phyloP scores from a whole-genome alignment of 2,888 invertebrate genomes.

The Ferrisia virgata region DNA sequence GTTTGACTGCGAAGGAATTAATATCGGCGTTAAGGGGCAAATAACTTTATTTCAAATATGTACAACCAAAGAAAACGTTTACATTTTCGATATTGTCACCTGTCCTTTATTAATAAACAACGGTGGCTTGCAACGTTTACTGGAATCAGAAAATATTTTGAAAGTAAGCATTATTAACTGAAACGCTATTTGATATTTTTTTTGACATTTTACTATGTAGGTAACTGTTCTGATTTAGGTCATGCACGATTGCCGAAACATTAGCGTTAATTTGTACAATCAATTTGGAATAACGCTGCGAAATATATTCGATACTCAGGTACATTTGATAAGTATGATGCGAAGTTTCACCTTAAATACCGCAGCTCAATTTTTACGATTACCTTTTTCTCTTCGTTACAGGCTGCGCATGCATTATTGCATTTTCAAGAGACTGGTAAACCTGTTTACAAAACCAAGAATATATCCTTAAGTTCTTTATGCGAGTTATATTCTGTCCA shows the following conservation, averaged over 20 bases:
- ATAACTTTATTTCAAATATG: slow-evolving; percentile 83
- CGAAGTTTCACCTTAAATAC: background rate
- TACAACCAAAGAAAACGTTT: slow-evolving; percentile 76
- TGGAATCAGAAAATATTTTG: slow-evolving; percentile 76
- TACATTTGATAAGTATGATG: slow-evolving; percentile 50
- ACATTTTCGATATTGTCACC: slow-evolving; percentile 81
- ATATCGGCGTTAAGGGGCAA: slow-evolving; percentile 83
- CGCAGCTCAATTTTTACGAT: background rate
- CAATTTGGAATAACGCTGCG: slow-evolving; percentile 80
- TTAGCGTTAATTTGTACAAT: slow-evolving; percentile 79
- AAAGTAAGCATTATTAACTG: slow-evolving; percentile 60
- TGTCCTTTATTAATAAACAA: slow-evolving; percentile 75
- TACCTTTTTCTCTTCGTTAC: slow-evolving; percentile 43
- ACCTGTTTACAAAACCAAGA: slow-evolving; percentile 92
- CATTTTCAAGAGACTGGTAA: slow-evolving; percentile 85
- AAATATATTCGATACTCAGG: slow-evolving; percentile 88
- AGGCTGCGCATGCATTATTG: slow-evolving; percentile 85
- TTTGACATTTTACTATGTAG: background rate
- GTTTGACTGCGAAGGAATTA: slow-evolving; percentile 90
- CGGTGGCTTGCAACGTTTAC: slow-evolving; percentile 72
- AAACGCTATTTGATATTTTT: slow-evolving; percentile 27
- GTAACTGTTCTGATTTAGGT: slow-evolving; percentile 57
- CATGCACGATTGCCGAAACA: slow-evolving; percentile 88
- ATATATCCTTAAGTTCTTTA: slow-evolving; percentile 84
- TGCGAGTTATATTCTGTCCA: slow-evolving; percentile 86